phyloP scores from a whole-genome alignment of 2,888 invertebrate species.

The Apeira syringaria region DNA sequence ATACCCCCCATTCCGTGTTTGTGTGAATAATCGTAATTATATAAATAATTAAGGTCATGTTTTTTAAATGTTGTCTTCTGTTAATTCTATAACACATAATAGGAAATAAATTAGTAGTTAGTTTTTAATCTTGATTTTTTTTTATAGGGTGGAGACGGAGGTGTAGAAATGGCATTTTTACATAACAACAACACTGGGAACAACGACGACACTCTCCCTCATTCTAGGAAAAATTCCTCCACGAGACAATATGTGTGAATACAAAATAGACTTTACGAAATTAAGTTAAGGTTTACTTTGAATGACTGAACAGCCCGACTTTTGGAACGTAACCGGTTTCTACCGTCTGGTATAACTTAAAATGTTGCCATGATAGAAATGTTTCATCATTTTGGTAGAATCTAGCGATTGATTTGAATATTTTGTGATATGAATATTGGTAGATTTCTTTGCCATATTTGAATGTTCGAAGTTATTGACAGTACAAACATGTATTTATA shows the following conservation, averaged over 20 bases:
- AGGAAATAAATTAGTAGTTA: too few species aligned
- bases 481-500: slow-evolving; percentile 63
- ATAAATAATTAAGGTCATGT: too few species aligned
- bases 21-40: too few species aligned
- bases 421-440: slow-evolving; percentile 50
- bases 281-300: slow-evolving; percentile 10
- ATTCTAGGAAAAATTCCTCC: slow-evolving; percentile 70
- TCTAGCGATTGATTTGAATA: slow-evolving; percentile 24
- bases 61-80: too few species aligned
- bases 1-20: too few species aligned
- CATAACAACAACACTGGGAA: slow-evolving; percentile 85
- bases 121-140: too few species aligned
- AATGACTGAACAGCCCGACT: slow-evolving; percentile 6
- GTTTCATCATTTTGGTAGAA: slow-evolving; percentile 46
- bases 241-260: slow-evolving; percentile 68
- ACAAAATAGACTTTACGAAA: slow-evolving; percentile 10
- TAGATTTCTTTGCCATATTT: slow-evolving; percentile 48
- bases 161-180: slow-evolving; percentile 88
- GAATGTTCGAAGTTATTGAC: slow-evolving; percentile 49
- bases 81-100: too few species aligned
- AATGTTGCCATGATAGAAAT: slow-evolving; percentile 20
- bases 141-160: slow-evolving; percentile 65
- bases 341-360: background rate
- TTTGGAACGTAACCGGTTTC: background rate
- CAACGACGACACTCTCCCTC: slow-evolving; percentile 66